phyloP scores from a whole-genome alignment of 2,797 vertebrate genomes.

The Micropoecilia bifurca region DNA sequence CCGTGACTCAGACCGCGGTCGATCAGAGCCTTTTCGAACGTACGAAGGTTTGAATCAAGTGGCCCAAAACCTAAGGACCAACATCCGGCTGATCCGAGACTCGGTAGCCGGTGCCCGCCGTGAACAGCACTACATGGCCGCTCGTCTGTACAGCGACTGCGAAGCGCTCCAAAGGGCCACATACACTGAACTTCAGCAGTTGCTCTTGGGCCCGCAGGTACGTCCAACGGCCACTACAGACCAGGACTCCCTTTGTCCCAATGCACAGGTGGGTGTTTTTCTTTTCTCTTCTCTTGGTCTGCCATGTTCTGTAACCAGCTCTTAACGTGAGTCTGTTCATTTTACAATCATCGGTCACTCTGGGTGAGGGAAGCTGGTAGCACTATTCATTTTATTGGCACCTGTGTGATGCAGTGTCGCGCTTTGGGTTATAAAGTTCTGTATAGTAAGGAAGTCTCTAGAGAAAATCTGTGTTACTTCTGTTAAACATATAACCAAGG shows the following conservation, averaged over 20 bases:
- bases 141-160: constrained; percentile 78
- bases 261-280: constrained; percentile 82
- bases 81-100: constrained; percentile 74
- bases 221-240: constrained; percentile 69
- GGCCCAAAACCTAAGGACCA: constrained; percentile 77
- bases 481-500: not conserved
- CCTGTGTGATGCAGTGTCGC: constrained; percentile 1
- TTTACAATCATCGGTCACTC: constrained; percentile 23
- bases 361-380: constrained; percentile 53
- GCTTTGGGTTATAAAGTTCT: constrained; percentile 18
- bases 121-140: constrained; percentile 79
- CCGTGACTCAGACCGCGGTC: constrained; percentile 46
- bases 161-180: constrained; percentile 79
- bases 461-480: not conserved
- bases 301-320: not conserved
- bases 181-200: constrained; percentile 84
- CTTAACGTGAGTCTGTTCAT: constrained; percentile 52
- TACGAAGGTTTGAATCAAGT: constrained; percentile 84
- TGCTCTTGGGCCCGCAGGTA: constrained; percentile 87
- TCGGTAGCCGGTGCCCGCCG: constrained; percentile 73
- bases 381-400: constrained; percentile 28
- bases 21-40: constrained; percentile 87
- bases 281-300: constrained; percentile 23
- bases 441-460: not conserved
- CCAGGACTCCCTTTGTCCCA: constrained; percentile 81